phyloP scores from a whole-genome alignment of 2,888 invertebrate species.

The Galeopsomyia nigrocyanea region DNA sequence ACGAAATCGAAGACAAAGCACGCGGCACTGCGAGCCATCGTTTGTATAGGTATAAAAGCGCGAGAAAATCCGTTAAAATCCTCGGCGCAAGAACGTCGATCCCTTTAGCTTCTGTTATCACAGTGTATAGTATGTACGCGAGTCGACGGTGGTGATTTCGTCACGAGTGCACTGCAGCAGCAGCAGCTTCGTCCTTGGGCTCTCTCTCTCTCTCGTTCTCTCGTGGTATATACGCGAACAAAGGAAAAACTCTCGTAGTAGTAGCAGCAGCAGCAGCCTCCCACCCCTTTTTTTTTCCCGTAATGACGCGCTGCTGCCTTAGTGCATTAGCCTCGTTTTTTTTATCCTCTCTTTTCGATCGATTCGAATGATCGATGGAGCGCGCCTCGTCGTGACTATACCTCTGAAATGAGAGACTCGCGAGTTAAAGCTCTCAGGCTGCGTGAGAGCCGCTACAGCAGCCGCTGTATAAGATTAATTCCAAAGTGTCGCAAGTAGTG shows the following conservation, averaged over 20 bases:
- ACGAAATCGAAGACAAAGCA: too few species aligned
- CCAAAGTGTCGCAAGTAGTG: background rate
- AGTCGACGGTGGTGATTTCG: constrained; percentile 14
- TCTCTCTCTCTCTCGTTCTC: background rate
- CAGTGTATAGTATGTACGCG: background rate
- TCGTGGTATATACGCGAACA: too few species aligned
- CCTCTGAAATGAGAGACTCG: too few species aligned
- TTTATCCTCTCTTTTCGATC: too few species aligned
- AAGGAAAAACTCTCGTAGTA: constrained; percentile 26
- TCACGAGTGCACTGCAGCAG: constrained; percentile 6
- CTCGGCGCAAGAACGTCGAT: background rate
- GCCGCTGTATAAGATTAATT: background rate
- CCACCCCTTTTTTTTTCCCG: background rate
- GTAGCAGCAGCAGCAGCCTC: background rate
- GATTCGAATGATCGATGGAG: background rate
- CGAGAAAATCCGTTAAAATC: constrained; percentile 18
- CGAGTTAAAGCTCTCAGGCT: background rate
- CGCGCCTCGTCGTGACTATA: background rate
- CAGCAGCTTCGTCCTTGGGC: constrained; percentile 23
- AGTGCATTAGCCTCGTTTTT: too few species aligned
- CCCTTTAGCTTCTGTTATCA: constrained; percentile 4
- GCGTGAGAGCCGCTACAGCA: background rate
- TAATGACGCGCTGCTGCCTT: background rate
- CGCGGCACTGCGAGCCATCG: too few species aligned
- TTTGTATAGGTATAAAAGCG: background rate